Evolutionary conservation across 2,797 vertebrate genomes (phyloP).

Genomic region (Sarcoramphus papa): DNA sequence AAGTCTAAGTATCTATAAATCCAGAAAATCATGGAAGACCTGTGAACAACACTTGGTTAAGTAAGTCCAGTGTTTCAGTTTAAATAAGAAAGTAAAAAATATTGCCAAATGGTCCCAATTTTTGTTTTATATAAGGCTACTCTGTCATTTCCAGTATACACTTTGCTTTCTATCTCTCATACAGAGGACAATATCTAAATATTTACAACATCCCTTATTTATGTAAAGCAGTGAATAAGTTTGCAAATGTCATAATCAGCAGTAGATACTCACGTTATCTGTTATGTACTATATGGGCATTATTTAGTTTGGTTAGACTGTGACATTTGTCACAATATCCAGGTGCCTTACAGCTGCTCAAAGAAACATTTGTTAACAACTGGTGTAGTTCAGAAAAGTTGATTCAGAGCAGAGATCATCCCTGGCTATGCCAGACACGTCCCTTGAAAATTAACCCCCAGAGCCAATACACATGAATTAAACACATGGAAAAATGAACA

Average conservation of each 20-base stretch:
- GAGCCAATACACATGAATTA: background rate
- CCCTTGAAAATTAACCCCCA: background rate
- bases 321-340: background rate
- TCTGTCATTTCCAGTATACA: background rate
- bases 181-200: background rate
- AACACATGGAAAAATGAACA: background rate
- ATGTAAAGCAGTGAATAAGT: background rate
- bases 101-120: background rate
- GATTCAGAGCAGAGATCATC: background rate
- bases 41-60: background rate
- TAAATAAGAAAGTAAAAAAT: background rate
- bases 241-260: background rate
- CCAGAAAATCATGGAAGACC: background rate
- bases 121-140: background rate
- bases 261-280: background rate
- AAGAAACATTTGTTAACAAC: background rate
- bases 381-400: background rate
- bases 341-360: background rate
- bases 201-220: background rate
- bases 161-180: background rate
- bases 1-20: background rate
- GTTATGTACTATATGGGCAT: background rate
- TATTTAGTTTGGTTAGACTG: background rate
- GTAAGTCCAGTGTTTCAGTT: background rate
- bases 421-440: background rate